Conservation (phyloP, 2,113 vertebrate species). For the Ptychochromis oligacanthus region DNA sequence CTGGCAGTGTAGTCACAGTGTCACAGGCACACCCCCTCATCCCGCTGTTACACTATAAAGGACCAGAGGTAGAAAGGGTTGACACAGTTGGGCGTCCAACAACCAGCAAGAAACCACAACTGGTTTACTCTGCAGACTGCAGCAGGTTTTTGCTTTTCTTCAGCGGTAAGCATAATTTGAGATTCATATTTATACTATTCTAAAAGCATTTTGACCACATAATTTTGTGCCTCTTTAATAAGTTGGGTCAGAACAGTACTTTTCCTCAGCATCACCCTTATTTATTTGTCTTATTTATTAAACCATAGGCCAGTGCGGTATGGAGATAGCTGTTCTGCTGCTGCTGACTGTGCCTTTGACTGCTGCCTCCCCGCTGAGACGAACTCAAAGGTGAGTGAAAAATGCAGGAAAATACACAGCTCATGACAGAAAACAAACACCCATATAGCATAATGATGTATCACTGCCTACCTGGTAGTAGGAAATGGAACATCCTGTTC, state of each 20-base stretch:
- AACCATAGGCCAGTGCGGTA: slow-evolving; percentile 62
- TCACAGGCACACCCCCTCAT: slow-evolving; percentile 51
- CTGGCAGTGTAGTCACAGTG: background rate
- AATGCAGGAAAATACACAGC: background rate
- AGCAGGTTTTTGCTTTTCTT: slow-evolving; percentile 37
- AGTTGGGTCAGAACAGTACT: background rate
- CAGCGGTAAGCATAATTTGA: slow-evolving; percentile 52
- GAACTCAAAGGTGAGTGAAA: slow-evolving; percentile 60
- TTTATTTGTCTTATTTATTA: background rate
- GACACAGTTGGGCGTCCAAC: slow-evolving; percentile 39
- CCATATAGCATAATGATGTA: background rate
- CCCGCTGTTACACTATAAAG: slow-evolving; percentile 65
- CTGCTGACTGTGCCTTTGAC: slow-evolving; percentile 68
- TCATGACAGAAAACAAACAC: background rate
- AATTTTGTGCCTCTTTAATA: background rate
- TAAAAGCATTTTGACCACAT: background rate
- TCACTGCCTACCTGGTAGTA: background rate
- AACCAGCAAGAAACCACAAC: background rate
- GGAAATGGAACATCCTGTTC: background rate
- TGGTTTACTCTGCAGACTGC: slow-evolving; percentile 39
- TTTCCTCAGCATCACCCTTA: background rate
- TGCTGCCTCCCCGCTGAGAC: slow-evolving; percentile 62
- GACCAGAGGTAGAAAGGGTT: slow-evolving; percentile 34
- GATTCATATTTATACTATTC: background rate
- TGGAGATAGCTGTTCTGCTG: slow-evolving; percentile 75